phyloP scores from a whole-genome alignment of 2,797 vertebrate genomes.

The Brotula barbata region DNA sequence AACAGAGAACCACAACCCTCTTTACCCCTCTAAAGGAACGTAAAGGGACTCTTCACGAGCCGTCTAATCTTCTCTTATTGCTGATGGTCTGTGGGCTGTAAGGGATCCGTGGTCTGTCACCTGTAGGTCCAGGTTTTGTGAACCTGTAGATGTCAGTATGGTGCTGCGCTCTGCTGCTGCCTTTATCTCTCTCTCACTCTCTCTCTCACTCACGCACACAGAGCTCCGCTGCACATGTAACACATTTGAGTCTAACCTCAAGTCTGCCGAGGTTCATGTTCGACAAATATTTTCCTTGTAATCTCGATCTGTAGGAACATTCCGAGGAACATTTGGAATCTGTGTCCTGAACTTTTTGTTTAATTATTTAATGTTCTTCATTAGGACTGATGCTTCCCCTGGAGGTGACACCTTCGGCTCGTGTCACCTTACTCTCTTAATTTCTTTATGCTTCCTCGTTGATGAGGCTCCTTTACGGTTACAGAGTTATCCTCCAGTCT shows the following conservation, averaged over 20 bases:
- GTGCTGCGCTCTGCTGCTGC: conserved; percentile 61
- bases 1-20: neutral
- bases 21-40: neutral
- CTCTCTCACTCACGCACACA: conserved; percentile 61
- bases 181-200: conserved; percentile 34
- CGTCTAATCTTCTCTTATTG: neutral
- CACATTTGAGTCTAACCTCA: conserved; percentile 75
- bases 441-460: conserved; percentile 1
- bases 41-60: no score
- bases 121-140: conserved; percentile 59
- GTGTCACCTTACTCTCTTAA: conserved; percentile 14
- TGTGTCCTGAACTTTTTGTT: conserved; percentile 60
- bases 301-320: conserved; percentile 76
- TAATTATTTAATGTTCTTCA: conserved; percentile 59
- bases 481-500: conserved; percentile 26
- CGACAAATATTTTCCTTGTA: conserved; percentile 82
- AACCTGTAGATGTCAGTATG: conserved; percentile 84
- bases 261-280: conserved; percentile 76
- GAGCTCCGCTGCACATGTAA: conserved; percentile 72
- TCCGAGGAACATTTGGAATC: conserved; percentile 67
- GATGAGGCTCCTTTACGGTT: conserved; percentile 6
- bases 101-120: conserved; percentile 43
- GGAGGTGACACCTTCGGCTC: conserved; percentile 38
- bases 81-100: neutral
- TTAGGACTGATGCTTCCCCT: conserved; percentile 57